Percentiles rank a stretch among this genome's conserved stretches.
These are phyloP conservation scores for Hylomyscus alleni DNA, from an alignment of 2,797 vertebrate genomes.

Conservation along the genomic window DNA sequence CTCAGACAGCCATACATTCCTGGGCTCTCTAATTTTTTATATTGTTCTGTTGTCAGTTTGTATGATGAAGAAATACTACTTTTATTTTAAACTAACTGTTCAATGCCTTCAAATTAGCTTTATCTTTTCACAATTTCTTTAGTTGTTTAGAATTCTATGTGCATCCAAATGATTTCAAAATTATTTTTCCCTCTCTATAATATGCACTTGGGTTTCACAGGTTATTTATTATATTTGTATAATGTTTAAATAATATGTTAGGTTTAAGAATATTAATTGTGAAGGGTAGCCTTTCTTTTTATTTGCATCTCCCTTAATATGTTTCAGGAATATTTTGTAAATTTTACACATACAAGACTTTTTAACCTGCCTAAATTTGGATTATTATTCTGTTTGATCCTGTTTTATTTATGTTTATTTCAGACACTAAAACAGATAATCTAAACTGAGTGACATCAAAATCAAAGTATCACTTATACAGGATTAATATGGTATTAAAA, in stretches of 20 bases:
- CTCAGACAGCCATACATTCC: neutral
- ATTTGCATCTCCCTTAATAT: neutral
- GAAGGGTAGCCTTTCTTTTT: neutral
- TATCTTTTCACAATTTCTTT: neutral
- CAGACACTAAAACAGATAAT: neutral
- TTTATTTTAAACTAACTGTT: neutral
- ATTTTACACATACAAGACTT: neutral
- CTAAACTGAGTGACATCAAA: neutral
- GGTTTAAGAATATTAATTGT: neutral
- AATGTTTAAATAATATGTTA: neutral
- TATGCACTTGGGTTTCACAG: neutral
- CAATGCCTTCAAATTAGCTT: neutral
- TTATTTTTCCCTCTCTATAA: neutral
- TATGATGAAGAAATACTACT: neutral
- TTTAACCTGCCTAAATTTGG: neutral
- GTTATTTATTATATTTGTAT: neutral
- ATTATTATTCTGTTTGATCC: neutral
- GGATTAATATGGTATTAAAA: neutral
- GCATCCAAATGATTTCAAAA: neutral
- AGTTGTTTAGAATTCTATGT: neutral
- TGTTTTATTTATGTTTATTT: neutral
- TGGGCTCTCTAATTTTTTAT: no score
- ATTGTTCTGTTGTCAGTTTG: neutral
- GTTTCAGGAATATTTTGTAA: neutral
- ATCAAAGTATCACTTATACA: neutral